Evolutionary conservation across 2,113 vertebrate species (phyloP).

Genomic region (Actenoides lindsayi): DNA sequence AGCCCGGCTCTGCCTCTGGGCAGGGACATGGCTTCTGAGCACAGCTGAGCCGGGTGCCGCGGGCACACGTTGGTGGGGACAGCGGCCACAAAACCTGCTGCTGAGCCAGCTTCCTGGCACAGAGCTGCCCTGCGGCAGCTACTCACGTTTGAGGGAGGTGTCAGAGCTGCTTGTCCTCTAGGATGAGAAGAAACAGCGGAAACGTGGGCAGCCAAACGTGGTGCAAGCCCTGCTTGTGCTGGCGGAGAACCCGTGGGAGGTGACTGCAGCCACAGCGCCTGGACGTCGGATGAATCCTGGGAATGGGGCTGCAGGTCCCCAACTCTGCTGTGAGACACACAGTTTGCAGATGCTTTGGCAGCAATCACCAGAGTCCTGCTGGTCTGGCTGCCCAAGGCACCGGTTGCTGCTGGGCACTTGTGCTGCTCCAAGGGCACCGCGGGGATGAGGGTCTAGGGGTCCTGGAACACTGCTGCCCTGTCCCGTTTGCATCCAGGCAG

Average conservation of each 20-base stretch:
- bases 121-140: accelerated
- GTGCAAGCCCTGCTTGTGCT: not conserved
- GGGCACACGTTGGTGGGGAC: not conserved
- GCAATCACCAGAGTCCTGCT: not conserved
- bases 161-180: not conserved
- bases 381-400: not conserved
- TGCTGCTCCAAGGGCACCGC: accelerated
- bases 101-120: not conserved
- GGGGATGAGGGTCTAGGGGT: not conserved
- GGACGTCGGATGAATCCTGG: not conserved
- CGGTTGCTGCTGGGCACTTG: accelerated
- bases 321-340: accelerated
- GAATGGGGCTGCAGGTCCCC: not conserved
- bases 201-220: accelerated
- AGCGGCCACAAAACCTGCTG: not conserved
- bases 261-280: accelerated
- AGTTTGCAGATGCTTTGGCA: not conserved
- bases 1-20: not conserved
- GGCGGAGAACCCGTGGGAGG: not conserved
- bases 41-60: accelerated
- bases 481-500: accelerated
- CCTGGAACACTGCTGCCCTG: not conserved
- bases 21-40: not conserved
- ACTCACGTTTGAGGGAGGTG: accelerated
- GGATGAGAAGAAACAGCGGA: not conserved